Evolutionary conservation across 2,797 vertebrate genomes (phyloP).

Genomic region (Anguilla marmorata): DNA sequence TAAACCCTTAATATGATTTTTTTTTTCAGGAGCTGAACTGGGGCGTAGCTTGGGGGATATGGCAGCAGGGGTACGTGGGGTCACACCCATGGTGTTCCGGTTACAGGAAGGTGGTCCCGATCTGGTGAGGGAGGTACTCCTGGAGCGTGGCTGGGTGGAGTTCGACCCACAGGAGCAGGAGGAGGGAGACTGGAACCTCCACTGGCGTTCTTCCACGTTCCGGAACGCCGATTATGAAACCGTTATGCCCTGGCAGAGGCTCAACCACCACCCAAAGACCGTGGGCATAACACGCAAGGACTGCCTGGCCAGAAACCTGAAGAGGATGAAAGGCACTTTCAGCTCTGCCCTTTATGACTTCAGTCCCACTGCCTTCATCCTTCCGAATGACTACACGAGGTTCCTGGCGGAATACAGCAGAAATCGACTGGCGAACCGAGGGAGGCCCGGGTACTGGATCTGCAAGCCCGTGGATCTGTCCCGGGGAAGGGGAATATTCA

Average conservation of each 20-base stretch:
- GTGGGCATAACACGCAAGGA: slow-evolving; percentile 77
- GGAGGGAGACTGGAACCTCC: slow-evolving; percentile 76
- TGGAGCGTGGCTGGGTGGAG: slow-evolving; percentile 78
- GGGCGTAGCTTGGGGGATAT: slow-evolving; percentile 31
- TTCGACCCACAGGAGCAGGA: slow-evolving; percentile 61
- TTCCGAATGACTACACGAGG: slow-evolving; percentile 74
- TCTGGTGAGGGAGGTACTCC: slow-evolving; percentile 76
- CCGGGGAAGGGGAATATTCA: slow-evolving; percentile 73
- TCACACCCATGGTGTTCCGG: slow-evolving; percentile 67
- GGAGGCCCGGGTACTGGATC: slow-evolving; percentile 70
- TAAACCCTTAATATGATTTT: background rate
- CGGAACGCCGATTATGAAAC: slow-evolving; percentile 61
- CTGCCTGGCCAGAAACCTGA: slow-evolving; percentile 71
- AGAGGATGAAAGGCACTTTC: slow-evolving; percentile 71
- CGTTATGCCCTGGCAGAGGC: slow-evolving; percentile 79
- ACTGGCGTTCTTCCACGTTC: slow-evolving; percentile 73
- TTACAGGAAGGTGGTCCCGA: slow-evolving; percentile 65
- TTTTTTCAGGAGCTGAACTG: background rate
- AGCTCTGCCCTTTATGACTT: slow-evolving; percentile 71
- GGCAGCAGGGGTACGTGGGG: slow-evolving; percentile 42
- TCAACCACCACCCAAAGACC: slow-evolving; percentile 81
- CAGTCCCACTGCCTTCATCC: slow-evolving; percentile 72
- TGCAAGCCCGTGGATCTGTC: slow-evolving; percentile 80
- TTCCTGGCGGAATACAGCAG: slow-evolving; percentile 72
- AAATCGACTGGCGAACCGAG: slow-evolving; percentile 49